Evolutionary conservation across 2,888 invertebrate species (phyloP), one percentile per base, ranked within the genome.

Genomic region (Adela reaumurella): DNA sequence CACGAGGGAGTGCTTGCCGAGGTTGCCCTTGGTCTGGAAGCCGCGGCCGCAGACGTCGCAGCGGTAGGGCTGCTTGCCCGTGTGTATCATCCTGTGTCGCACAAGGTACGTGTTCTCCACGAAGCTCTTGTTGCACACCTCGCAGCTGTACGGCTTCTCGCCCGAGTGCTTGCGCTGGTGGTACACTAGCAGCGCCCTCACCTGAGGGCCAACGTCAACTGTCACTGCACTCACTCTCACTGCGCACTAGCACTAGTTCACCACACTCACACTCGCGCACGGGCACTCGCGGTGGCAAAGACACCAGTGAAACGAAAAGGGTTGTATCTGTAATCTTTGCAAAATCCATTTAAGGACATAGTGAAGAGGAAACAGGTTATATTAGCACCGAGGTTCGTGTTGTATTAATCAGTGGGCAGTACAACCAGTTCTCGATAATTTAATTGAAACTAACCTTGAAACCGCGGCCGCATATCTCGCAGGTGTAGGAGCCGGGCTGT

Each of bases 71-170:
- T n/a, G 19, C 24, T 35, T 35, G 10, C 46, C 43, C 14, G 10
- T 19, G 28, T 49, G 49, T 28, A 46, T 43, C 8, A 28, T 11
- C 35, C 6, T 11, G 35, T 35, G 35, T 11, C 14, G 3, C 11
- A 14, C 14, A 14, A 35, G 35, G 35, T 8, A 35, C 35, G 35
- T 35, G 11, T 35, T 35, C 11, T 14, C 3, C 11, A 14, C n/a
- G 35, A 35, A 35, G 11, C 6, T 8, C n/a, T 71, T 71, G 49
- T 69, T 70, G 56, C 71, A 72, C 2, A 70, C 62, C 46, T 70
- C 70, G 52, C 71, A 72, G 46, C 62, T 63, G 59, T 74, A 76
- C 3, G 73, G 71, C 50, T 73, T 74, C 43, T 65, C 67, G 35
- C 68, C 68, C 0, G 67, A 67, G 58, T 68, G 67, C 4, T 14